These are phyloP conservation scores for Garra rufa DNA, from an alignment of 2,113 vertebrate genomes.

Conservation along the genomic window DNA sequence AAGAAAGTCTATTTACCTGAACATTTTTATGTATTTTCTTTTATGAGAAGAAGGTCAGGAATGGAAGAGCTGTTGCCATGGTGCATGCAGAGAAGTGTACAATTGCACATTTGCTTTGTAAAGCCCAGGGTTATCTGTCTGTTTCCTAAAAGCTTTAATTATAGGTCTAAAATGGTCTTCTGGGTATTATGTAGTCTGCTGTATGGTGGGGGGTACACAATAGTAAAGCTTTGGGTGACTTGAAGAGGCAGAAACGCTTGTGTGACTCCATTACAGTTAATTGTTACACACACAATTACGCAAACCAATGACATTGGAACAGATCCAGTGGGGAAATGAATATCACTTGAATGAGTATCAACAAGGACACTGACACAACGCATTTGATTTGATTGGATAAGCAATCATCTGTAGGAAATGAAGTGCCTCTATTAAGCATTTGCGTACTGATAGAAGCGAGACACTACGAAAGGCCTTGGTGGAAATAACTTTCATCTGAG, in stretches of 20 bases:
- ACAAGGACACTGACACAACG: background rate
- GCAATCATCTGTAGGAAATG: background rate
- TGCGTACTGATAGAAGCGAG: background rate
- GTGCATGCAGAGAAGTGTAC: background rate
- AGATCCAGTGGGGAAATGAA: background rate
- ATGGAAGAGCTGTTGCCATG: slow-evolving; percentile 32
- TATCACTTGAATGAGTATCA: background rate
- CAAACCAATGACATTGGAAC: background rate
- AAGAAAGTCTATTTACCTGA: background rate
- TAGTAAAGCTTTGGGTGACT: background rate
- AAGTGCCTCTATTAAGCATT: slow-evolving; percentile 3
- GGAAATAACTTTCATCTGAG: slow-evolving; percentile 1
- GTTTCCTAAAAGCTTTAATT: slow-evolving; percentile 41
- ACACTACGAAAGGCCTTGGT: background rate
- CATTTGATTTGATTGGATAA: background rate
- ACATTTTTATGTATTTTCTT: background rate
- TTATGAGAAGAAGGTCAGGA: background rate
- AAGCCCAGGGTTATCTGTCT: slow-evolving; percentile 3
- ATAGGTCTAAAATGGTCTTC: background rate
- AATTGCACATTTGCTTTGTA: slow-evolving; percentile 17
- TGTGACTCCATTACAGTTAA: background rate
- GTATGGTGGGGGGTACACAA: background rate
- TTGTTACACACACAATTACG: background rate
- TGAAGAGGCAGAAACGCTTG: background rate
- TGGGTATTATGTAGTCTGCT: background rate